Conservation (phyloP, 2,797 vertebrate species). For the Artibeus jamaicensis region DNA sequence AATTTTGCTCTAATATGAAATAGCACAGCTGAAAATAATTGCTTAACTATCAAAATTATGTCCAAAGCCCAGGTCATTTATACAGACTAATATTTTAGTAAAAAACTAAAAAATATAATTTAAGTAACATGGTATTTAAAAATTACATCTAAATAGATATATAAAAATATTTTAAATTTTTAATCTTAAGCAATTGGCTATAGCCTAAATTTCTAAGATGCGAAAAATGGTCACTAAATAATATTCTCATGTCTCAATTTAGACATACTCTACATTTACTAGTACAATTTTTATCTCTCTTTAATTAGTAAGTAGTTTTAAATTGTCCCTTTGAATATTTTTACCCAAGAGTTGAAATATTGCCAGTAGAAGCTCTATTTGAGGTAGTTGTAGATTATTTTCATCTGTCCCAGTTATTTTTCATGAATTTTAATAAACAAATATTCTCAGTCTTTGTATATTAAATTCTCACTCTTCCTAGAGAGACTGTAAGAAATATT, state of each 20-base stretch:
- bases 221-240: conserved; percentile 46
- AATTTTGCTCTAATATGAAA: conserved; percentile 31
- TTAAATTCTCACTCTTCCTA: conserved; percentile 44
- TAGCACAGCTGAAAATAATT: conserved; percentile 46
- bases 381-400: neutral
- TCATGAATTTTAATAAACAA: conserved; percentile 34
- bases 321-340: conserved; percentile 10
- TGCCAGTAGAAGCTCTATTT: neutral
- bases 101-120: conserved; percentile 24
- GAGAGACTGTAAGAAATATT: conserved; percentile 33
- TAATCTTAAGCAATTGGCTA: conserved; percentile 12
- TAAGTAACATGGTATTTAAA: conserved; percentile 44
- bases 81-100: conserved; percentile 45
- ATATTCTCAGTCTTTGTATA: conserved; percentile 20
- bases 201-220: conserved; percentile 5
- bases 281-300: neutral
- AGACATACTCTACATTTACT: neutral
- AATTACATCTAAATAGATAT: conserved; percentile 32
- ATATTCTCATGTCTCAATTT: neutral
- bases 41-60: conserved; percentile 40
- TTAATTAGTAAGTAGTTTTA: conserved; percentile 25
- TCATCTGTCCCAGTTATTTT: neutral
- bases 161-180: neutral
- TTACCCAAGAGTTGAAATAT: conserved; percentile 26
- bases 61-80: conserved; percentile 23